Evolutionary conservation across 1,140 invertebrate genomes (phyloP), one percentile per base, ranked within the genome.

Genomic region (Eumeta japonica): DNA sequence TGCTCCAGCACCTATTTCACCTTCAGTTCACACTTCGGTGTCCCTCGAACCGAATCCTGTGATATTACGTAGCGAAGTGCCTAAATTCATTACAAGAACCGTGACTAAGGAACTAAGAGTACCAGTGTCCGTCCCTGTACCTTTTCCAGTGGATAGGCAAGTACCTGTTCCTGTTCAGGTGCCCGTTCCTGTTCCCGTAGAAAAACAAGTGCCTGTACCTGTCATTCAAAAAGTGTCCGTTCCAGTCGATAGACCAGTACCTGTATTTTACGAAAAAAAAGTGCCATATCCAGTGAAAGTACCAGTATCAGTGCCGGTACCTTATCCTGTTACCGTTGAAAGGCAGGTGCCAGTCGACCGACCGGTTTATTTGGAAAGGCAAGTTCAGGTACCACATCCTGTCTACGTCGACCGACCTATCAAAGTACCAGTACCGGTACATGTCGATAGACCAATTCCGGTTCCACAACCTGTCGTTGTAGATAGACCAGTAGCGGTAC

Each of bases 231-330:
- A 50, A 51, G 68, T 73, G 1, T 63, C 68, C 0, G 65, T 70
- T 10, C 70, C 78, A 40, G 63, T 84, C 3, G 80, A 82, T 33
- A 79, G 80, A 41, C 77, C 79, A 18, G 78, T 81, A n/a, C 80
- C 80, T n/a, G 75, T 83, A 12, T 55, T 70, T 43, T 66, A 62
- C 28, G 68, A 73, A 28, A 67, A 46, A 46, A 58, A 52, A 44
- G 68, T 73, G 39, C 65, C 65, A 33, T 63, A 65, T 33, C 64
- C 65, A 3, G 65, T 71, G 0, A 70, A 55, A 45, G 70, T 74
- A 7, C 62, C 62, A 5, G 60, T 64, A 0, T 43, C 41, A 2
- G 67, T 72, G n/a, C 67, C 63, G 7, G 62, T 65, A 10, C 64
- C 65, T 2, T 68, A 67, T 33, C 67, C 65, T 9, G 72, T 75